Base-by-base conservation (phyloP, 2,797 vertebrate genomes). In the Platalea minor region DNA sequence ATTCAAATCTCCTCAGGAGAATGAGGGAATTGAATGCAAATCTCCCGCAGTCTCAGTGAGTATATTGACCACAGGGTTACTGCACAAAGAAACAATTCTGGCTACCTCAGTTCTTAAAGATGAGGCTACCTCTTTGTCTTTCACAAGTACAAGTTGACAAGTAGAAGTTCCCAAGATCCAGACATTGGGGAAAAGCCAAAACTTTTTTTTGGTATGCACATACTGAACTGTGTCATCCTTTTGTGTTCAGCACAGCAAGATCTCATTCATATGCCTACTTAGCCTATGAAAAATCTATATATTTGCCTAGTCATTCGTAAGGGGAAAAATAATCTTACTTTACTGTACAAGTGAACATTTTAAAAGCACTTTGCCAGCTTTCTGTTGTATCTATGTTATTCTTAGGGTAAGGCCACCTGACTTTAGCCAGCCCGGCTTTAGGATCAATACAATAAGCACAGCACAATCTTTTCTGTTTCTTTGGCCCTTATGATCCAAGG, bases 131-230 rank as follows among this genome's bases (percentile, higher is more conserved):
- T 73, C 56, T 73, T 70, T 6, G 4, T 51, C 28, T 83, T 92
- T 88, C 2, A 2, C 28, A 72, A 74, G 43, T 23, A 25, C 7
- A 37, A 39, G 17, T 6, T 64, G 26, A 46, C 13, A 35, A 65
- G 16, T 7, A 33, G 21, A 82, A 65, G 11, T 85, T 74, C 16
- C 17, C 31, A 37, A 53, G 23, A 67, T 28, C 13, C 16, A 57
- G 26, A 37, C 3, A 8, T 0, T 41, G 15, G 26, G 7, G 26
- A 85, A 93, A 89, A 41, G 29, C 3, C 16, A 48, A 67, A 63
- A 35, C 3, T 39, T 50, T n/a, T 53, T 60, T 46, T 31, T 53
- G 4, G 2, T n/a, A 15, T 3, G 0, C 4, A 0, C 2, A 10
- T 72, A n/a, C 39, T 69, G 43, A 73, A 45, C 16, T 18, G 13